These are phyloP conservation scores for Calosoma granatense DNA, from an alignment of 1,140 invertebrate genomes.

Conservation along the genomic window DNA sequence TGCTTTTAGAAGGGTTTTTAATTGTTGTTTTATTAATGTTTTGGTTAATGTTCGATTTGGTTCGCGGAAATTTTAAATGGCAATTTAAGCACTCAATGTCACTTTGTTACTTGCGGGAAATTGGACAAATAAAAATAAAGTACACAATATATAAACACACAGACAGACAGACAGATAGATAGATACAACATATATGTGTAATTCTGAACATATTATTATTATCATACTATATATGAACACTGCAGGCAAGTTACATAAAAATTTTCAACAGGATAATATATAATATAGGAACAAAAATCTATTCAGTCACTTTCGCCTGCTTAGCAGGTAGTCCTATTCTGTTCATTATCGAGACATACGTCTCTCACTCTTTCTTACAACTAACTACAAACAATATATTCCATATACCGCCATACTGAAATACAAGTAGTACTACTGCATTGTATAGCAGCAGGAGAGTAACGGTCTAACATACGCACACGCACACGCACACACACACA, in stretches of 20 bases:
- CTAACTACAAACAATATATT: no score
- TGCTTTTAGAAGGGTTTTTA: neutral
- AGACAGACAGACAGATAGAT: neutral
- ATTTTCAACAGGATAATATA: neutral
- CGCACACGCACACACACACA: no score
- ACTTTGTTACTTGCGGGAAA: no score
- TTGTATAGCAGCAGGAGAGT: no score
- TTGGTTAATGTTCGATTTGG: neutral
- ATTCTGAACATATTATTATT: neutral
- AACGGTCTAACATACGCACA: no score
- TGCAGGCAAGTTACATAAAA: neutral
- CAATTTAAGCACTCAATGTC: no score
- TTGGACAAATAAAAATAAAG: neutral
- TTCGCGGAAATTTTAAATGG: no score
- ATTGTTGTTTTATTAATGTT: neutral
- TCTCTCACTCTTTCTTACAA: no score
- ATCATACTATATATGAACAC: neutral
- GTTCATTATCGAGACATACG: no score
- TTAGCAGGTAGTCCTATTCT: no score
- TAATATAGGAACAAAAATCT: neutral
- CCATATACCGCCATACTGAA: no score
- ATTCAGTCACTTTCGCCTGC: neutral
- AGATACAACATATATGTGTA: constrained; percentile 1
- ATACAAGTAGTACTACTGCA: no score
- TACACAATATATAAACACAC: neutral